These are phyloP conservation scores for Acrobasis suavella DNA, from an alignment of 2,888 invertebrate genomes.

Conservation along the genomic window DNA sequence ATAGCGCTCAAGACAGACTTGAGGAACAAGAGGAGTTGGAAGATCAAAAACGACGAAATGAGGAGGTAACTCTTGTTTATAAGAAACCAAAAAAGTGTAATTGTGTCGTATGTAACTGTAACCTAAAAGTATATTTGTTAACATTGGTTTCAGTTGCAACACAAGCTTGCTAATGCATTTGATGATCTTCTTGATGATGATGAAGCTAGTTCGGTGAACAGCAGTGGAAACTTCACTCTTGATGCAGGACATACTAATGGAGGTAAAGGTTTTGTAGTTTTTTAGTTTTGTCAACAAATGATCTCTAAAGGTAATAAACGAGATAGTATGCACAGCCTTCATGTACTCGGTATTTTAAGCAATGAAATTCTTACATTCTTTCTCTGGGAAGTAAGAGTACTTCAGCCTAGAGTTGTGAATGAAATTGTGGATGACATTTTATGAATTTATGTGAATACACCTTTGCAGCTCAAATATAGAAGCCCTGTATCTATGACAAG, in stretches of 20 bases:
- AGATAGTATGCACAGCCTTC: too few species aligned
- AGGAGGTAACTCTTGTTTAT: slow-evolving; percentile 77
- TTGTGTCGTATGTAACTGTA: not conserved
- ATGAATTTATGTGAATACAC: too few species aligned
- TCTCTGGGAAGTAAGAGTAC: too few species aligned
- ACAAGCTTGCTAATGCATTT: slow-evolving; percentile 85
- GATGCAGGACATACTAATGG: slow-evolving; percentile 65
- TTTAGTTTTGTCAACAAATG: not conserved
- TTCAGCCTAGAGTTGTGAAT: too few species aligned
- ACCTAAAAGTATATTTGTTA: slow-evolving; percentile 1
- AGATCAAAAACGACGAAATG: slow-evolving; percentile 85
- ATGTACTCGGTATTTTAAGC: too few species aligned
- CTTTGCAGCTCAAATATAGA: too few species aligned
- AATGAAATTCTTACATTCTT: too few species aligned
- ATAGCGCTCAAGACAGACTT: slow-evolving; percentile 83
- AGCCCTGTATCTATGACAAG: too few species aligned
- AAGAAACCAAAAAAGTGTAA: not conserved
- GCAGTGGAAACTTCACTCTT: slow-evolving; percentile 75
- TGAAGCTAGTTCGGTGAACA: slow-evolving; percentile 84
- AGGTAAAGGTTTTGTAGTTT: slow-evolving; percentile 33
- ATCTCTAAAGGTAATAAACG: not conserved
- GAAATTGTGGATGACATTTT: too few species aligned
- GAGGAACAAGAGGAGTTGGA: slow-evolving; percentile 87
- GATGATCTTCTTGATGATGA: slow-evolving; percentile 86
- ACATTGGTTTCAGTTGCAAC: slow-evolving; percentile 78